Evolutionary conservation across 1,140 invertebrate genomes (phyloP), one percentile per base, ranked within the genome.

Genomic region (Whitmania pigra): DNA sequence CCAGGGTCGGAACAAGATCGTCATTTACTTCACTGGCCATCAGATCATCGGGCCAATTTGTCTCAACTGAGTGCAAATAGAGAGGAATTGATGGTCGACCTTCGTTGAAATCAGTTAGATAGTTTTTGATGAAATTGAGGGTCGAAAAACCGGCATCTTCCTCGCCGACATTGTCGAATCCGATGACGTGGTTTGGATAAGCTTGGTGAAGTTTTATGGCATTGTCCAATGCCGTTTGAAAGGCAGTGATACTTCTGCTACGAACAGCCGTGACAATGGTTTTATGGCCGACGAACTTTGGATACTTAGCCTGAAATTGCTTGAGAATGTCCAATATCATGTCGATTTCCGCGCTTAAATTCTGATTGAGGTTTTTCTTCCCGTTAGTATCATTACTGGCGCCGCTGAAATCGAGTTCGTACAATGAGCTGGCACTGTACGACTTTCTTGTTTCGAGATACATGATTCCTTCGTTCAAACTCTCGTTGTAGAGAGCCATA

Each of bases 111-210:
- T 63, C 29, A 13, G 57, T 6, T 3, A 63, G 57, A n/a, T 63
- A 73, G 31, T 74, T 74, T 27, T 75, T 74, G 25, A 75, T 69
- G 55, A 74, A 77, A 71, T 74, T 76, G 29, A 78, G 63, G 2
- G 75, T 67, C 11, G 77, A 78, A 73, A 77, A 75, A 6, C 77
- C 77, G 5, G 57, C 66, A 57, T 78, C 77, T 73, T 78, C 77
- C 72, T 78, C 76, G 17, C 69, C 74, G 20, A 77, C 77, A n/a
- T 76, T 25, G 69, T 78, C 77, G 72, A 72, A 78, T 49, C 77
- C 77, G 0, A 73, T 71, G 27, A 78, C 73, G 31, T 77, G 60
- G 54, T 76, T 9, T 3, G 77, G 77, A 75, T 75, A 78, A 73
- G 74, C 74, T 18, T 75, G 67, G 11, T 75, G 31, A 17, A 69